Conservation (phyloP, 2,113 vertebrate genomes). For the Zapornia atra region DNA sequence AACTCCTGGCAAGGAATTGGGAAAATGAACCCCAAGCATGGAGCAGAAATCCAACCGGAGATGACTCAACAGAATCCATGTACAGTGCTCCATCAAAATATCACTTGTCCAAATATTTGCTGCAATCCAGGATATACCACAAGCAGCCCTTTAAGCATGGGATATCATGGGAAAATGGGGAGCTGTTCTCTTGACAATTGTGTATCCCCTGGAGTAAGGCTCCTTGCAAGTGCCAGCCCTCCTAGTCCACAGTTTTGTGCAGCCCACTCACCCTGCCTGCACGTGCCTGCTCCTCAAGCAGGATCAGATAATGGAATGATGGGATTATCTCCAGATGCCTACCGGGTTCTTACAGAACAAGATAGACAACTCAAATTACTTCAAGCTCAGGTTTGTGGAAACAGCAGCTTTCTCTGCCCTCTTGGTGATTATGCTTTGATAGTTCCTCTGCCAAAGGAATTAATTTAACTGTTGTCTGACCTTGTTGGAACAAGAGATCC, state of each 20-base stretch:
- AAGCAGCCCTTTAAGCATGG: conserved; percentile 52
- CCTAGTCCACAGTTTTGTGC: conserved; percentile 66
- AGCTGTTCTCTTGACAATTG: conserved; percentile 16
- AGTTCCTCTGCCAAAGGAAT: neutral
- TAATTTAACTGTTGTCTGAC: neutral
- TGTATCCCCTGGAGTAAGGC: conserved; percentile 22
- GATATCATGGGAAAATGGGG: conserved; percentile 45
- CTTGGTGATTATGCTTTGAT: neutral
- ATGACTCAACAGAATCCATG: conserved; percentile 59
- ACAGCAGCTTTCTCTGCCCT: neutral
- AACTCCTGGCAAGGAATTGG: conserved; percentile 73
- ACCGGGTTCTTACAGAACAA: conserved; percentile 87
- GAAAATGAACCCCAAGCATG: conserved; percentile 22
- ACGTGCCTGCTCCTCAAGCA: conserved; percentile 11
- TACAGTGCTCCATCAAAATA: conserved; percentile 55
- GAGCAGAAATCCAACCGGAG: conserved; percentile 34
- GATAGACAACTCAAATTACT: conserved; percentile 91
- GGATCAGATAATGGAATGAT: conserved; percentile 72
- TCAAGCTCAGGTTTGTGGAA: conserved; percentile 87
- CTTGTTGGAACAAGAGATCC: neutral
- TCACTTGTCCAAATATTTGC: conserved; percentile 65
- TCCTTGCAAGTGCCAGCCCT: conserved; percentile 5
- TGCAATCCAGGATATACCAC: conserved; percentile 66
- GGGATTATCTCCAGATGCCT: conserved; percentile 83
- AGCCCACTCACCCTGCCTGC: conserved; percentile 37